phyloP scores from a whole-genome alignment of 2,888 invertebrate genomes.

The Sphaerophoria taeniata region DNA sequence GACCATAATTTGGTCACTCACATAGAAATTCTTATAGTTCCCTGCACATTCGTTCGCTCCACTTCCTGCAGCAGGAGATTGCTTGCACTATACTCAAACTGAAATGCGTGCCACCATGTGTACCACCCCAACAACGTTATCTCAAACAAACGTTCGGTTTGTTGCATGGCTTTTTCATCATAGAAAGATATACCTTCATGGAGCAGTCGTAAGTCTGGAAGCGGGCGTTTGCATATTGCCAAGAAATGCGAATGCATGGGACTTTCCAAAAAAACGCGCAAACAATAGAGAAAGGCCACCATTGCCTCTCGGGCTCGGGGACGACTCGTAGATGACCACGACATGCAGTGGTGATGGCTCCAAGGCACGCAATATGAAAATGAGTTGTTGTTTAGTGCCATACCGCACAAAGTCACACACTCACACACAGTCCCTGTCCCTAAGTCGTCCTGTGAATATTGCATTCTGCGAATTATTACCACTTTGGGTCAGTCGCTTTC shows the following conservation, averaged over 20 bases:
- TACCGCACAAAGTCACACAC: slow-evolving; percentile 56
- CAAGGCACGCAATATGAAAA: slow-evolving; percentile 82
- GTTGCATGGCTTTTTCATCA: slow-evolving; percentile 8
- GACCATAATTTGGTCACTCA: slow-evolving; percentile 72
- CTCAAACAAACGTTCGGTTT: slow-evolving; percentile 25
- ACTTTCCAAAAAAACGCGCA: slow-evolving; percentile 56
- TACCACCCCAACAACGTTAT: slow-evolving; percentile 36
- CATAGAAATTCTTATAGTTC: slow-evolving; percentile 44
- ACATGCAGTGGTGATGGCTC: slow-evolving; percentile 77
- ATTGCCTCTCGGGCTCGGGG: slow-evolving; percentile 13
- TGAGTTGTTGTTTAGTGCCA: slow-evolving; percentile 74
- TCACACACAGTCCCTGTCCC: background rate
- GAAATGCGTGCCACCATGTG: slow-evolving; percentile 64
- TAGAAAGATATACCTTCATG: background rate
- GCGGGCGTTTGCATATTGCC: slow-evolving; percentile 71
- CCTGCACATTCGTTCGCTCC: background rate
- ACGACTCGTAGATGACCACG: slow-evolving; percentile 44
- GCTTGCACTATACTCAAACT: slow-evolving; percentile 3
- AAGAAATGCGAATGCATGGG: slow-evolving; percentile 78
- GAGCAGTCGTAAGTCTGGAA: slow-evolving; percentile 35
- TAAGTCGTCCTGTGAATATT: slow-evolving; percentile 36
- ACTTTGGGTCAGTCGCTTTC: slow-evolving; percentile 69
- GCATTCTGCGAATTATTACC: slow-evolving; percentile 68
- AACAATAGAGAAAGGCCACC: slow-evolving; percentile 66
- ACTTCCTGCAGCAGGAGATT: slow-evolving; percentile 37